Percentiles rank a stretch among this genome's conserved stretches.
Conservation (phyloP, 2,888 invertebrate species). For the Pimpla rufipes region DNA sequence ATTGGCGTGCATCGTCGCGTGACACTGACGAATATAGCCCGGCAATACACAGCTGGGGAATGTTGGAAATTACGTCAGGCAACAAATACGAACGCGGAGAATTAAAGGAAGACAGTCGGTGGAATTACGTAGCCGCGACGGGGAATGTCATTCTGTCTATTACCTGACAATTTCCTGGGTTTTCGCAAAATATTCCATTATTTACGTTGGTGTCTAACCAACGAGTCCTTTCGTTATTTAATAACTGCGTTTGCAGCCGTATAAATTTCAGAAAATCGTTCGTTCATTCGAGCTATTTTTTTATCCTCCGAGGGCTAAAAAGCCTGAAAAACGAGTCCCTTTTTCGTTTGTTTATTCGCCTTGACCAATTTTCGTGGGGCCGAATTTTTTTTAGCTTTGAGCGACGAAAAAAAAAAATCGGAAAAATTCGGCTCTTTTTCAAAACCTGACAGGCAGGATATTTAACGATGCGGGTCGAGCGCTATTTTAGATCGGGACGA, state of each 20-base stretch:
- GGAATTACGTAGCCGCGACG: slow-evolving; percentile 29
- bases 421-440: too few relatives aligned
- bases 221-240: background rate
- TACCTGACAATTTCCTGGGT: slow-evolving; percentile 1
- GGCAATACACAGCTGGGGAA: background rate
- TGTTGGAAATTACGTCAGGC: slow-evolving; percentile 35
- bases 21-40: slow-evolving; percentile 14
- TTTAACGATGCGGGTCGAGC: too few relatives aligned
- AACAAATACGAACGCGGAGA: slow-evolving; percentile 13
- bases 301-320: too few relatives aligned
- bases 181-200: slow-evolving; percentile 15
- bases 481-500: too few relatives aligned
- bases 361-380: too few relatives aligned
- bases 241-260: background rate
- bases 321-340: too few relatives aligned
- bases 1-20: slow-evolving; percentile 8
- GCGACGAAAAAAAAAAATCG: too few relatives aligned
- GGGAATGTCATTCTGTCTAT: background rate
- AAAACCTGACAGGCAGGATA: too few relatives aligned
- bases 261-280: background rate
- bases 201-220: background rate
- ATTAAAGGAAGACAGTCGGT: slow-evolving; percentile 14
- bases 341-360: too few relatives aligned
- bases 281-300: too few relatives aligned
- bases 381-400: too few relatives aligned